These are phyloP conservation scores for Diorhabda elongata DNA, from an alignment of 1,140 invertebrate genomes.

Conservation along the genomic window DNA sequence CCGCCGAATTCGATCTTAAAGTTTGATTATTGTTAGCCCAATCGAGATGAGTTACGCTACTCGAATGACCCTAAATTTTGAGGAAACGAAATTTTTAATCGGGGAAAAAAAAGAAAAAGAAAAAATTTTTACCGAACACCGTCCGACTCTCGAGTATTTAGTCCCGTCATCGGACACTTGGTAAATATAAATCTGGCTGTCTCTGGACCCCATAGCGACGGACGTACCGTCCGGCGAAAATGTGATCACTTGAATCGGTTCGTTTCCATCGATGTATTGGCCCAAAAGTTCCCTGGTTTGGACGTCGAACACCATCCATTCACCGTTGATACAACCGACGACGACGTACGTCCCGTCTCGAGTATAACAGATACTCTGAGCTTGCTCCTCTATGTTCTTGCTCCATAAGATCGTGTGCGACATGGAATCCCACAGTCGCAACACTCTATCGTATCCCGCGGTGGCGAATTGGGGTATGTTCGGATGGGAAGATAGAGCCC, in stretches of 20 bases:
- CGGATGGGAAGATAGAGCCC: constrained; percentile 82
- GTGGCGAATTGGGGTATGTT: constrained; percentile 82
- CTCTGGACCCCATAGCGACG: constrained; percentile 83
- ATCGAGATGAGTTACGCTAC: constrained; percentile 86
- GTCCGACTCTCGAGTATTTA: constrained; percentile 77
- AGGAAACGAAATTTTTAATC: not conserved
- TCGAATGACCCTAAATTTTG: constrained; percentile 79
- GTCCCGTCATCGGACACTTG: constrained; percentile 72
- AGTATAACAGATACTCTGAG: constrained; percentile 80
- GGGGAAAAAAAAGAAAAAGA: not conserved
- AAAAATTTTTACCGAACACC: constrained; percentile 66
- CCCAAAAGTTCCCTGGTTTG: constrained; percentile 74
- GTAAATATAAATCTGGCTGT: constrained; percentile 91
- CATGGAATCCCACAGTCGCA: constrained; percentile 88
- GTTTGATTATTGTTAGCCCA: constrained; percentile 83
- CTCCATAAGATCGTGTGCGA: constrained; percentile 86
- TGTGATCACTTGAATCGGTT: constrained; percentile 62
- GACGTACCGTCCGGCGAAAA: constrained; percentile 78
- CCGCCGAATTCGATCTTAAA: constrained; percentile 83
- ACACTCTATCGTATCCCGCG: constrained; percentile 76
- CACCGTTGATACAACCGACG: constrained; percentile 73
- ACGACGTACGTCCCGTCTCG: constrained; percentile 73
- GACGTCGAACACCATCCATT: constrained; percentile 86
- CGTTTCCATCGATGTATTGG: constrained; percentile 70
- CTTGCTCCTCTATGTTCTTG: constrained; percentile 83